Conservation (phyloP, 2,888 invertebrate species). For the Brachyptera risi region DNA sequence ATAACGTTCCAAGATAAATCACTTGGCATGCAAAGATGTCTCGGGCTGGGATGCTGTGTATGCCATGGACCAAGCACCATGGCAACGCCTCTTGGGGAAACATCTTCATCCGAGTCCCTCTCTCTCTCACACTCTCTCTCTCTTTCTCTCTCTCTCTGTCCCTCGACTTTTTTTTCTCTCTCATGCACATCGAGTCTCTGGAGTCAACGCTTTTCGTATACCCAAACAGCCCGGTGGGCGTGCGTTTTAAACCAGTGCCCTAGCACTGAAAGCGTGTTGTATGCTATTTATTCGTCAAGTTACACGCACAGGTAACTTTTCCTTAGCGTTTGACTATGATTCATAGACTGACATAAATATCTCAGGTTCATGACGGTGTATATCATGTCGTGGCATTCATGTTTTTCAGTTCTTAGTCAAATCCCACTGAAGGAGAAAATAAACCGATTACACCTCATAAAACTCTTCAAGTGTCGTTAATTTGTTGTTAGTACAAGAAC, state of each 20-base stretch:
- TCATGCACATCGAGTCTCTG: background rate
- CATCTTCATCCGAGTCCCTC: background rate
- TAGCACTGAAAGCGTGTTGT: background rate
- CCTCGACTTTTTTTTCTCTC: slow-evolving; percentile 2
- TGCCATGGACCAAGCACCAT: too few species aligned
- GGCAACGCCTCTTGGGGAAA: background rate
- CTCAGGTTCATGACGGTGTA: background rate
- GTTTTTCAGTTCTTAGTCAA: too few species aligned
- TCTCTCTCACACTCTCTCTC: background rate
- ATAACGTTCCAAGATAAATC: slow-evolving; percentile 2
- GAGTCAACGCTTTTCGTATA: background rate
- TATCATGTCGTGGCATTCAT: background rate
- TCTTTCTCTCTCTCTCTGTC: background rate
- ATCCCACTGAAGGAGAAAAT: too few species aligned
- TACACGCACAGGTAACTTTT: background rate
- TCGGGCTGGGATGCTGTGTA: background rate
- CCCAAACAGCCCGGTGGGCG: background rate
- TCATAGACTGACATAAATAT: background rate
- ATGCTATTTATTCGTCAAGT: background rate
- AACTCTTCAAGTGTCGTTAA: too few species aligned
- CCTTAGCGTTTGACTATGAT: background rate
- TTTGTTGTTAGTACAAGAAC: too few species aligned
- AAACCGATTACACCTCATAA: too few species aligned
- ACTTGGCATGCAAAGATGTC: slow-evolving; percentile 9
- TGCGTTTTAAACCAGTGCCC: background rate